A percentile compares a stretch with the other conserved stretches of the same genome.
Evolutionary conservation across 2,113 vertebrate genomes (phyloP).

Genomic region (Epinephelus moara): DNA sequence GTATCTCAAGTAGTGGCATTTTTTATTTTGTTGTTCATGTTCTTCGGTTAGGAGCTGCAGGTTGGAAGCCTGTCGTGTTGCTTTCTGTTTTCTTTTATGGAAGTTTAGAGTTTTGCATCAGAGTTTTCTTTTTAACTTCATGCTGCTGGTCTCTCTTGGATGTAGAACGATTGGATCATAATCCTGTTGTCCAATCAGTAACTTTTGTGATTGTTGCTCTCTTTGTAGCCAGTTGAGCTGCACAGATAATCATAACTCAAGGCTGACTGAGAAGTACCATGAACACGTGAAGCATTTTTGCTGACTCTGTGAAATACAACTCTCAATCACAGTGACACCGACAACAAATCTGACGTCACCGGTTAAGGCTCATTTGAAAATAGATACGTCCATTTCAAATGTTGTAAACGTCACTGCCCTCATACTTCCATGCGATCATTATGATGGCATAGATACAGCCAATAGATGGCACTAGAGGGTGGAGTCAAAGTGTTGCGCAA

Average conservation of each 20-base stretch:
- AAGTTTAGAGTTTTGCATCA: background rate
- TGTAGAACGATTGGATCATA: background rate
- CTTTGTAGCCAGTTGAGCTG: background rate
- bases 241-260: background rate
- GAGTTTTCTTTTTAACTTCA: background rate
- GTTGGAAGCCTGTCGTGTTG: background rate
- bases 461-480: too few relatives aligned
- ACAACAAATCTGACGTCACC: background rate
- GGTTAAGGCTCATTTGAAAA: background rate
- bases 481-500: too few relatives aligned
- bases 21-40: background rate
- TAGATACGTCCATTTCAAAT: too few relatives aligned
- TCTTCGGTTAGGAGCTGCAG: background rate
- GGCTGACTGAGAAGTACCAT: background rate
- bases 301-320: background rate
- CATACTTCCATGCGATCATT: too few relatives aligned
- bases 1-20: background rate
- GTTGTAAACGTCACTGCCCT: too few relatives aligned
- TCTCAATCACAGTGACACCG: background rate
- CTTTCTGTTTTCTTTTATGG: background rate
- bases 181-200: background rate
- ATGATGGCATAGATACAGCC: too few relatives aligned
- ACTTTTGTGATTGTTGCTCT: background rate
- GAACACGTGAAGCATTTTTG: background rate
- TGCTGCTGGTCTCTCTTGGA: background rate